These are phyloP conservation scores for Rhinopomastus cyanomelas DNA, from an alignment of 2,113 vertebrate species.

Conservation along the genomic window DNA sequence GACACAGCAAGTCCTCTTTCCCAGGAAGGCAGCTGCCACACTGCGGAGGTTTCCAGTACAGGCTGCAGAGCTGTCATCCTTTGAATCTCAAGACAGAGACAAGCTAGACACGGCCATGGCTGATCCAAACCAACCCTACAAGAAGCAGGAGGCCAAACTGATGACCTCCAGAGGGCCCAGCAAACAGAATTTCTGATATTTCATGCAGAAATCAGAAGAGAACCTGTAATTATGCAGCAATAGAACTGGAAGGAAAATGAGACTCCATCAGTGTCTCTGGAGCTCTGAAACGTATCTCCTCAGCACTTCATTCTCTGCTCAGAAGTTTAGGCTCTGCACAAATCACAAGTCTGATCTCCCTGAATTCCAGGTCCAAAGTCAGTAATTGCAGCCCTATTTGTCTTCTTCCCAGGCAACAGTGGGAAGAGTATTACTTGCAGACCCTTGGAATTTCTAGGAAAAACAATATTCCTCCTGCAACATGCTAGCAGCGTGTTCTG, in stretches of 20 bases:
- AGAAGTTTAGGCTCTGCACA: background rate
- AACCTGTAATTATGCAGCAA: background rate
- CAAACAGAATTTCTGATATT: background rate
- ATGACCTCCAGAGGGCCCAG: background rate
- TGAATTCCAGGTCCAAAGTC: background rate
- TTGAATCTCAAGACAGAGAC: background rate
- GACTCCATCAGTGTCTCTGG: background rate
- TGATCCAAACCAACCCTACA: background rate
- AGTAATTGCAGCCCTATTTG: background rate
- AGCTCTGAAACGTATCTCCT: background rate
- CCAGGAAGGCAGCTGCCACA: background rate
- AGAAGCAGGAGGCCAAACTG: background rate
- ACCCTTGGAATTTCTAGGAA: constrained; percentile 1
- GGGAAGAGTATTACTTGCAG: background rate
- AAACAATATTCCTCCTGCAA: constrained; percentile 33
- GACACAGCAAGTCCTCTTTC: background rate
- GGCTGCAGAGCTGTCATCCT: background rate
- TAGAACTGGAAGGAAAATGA: background rate
- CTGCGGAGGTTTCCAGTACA: background rate
- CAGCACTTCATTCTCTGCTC: background rate
- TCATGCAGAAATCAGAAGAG: background rate
- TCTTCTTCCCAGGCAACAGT: background rate
- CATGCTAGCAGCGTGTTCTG: constrained; percentile 1
- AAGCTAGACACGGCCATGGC: background rate
- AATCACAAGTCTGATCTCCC: background rate